These are phyloP conservation scores for Thalassaphorura encarpata DNA, from an alignment of 1,140 invertebrate genomes.

Conservation along the genomic window DNA sequence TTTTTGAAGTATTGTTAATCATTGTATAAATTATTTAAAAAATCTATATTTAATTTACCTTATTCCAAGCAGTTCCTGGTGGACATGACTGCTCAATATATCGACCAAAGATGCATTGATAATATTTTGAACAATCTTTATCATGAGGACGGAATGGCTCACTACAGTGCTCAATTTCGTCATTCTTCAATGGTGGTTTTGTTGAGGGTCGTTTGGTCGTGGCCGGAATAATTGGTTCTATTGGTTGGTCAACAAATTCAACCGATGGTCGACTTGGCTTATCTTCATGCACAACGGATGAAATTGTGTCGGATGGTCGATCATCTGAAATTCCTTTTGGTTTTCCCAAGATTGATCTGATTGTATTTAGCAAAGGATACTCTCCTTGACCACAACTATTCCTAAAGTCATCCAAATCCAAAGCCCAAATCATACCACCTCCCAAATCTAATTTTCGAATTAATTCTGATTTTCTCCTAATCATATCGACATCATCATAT, in stretches of 20 bases:
- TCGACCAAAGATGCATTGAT: conserved; percentile 61
- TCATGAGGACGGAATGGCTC: conserved; percentile 52
- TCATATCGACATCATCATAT: conserved; percentile 52
- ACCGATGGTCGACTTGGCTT: neutral
- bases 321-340: neutral
- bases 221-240: neutral
- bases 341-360: conserved; percentile 46
- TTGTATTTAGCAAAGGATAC: conserved; percentile 37
- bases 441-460: conserved; percentile 62
- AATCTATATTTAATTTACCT: conserved; percentile 35
- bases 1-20: conserved; percentile 12
- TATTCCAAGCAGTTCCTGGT: conserved; percentile 60
- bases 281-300: neutral
- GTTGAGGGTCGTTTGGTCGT: neutral
- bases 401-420: conserved; percentile 76
- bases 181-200: neutral
- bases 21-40: neutral
- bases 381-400: conserved; percentile 46
- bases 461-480: conserved; percentile 58
- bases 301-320: neutral
- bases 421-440: conserved; percentile 78
- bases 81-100: conserved; percentile 57
- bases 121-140: conserved; percentile 65
- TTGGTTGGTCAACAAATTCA: neutral
- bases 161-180: conserved; percentile 43